phyloP scores from a whole-genome alignment of 2,113 vertebrate species.

The Chloropsis cyanopogon region DNA sequence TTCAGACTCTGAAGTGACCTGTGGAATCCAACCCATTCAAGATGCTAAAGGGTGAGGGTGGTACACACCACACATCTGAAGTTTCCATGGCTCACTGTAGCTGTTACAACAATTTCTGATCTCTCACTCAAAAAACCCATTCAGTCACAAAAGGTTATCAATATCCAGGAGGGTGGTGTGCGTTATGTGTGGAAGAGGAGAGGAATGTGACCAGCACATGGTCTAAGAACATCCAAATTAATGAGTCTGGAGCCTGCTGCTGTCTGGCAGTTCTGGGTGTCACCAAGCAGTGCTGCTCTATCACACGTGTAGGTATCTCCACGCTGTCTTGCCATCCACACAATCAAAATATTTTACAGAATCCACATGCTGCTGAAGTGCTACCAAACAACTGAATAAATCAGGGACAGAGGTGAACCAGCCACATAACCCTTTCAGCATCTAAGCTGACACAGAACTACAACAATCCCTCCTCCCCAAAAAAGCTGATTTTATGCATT shows the following conservation, averaged over 20 bases:
- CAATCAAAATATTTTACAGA: neutral
- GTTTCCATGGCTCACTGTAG: neutral
- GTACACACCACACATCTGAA: neutral
- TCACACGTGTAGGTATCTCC: neutral
- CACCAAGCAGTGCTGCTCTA: neutral
- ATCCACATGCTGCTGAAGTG: neutral
- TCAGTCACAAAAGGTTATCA: neutral
- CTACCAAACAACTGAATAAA: neutral
- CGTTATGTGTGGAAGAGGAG: neutral
- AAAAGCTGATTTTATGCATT: neutral
- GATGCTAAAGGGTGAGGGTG: neutral
- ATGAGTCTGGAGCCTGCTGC: neutral
- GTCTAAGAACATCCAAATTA: neutral
- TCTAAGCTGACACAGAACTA: neutral
- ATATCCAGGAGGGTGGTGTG: neutral
- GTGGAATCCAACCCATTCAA: neutral
- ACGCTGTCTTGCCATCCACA: neutral
- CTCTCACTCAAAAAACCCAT: neutral
- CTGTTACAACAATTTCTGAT: neutral
- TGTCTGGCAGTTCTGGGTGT: neutral
- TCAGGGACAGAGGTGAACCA: neutral
- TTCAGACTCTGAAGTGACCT: neutral
- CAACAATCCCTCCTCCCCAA: neutral
- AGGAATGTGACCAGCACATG: accelerated
- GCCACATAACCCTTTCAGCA: neutral